Evolutionary conservation across 2,797 vertebrate genomes (phyloP), one percentile per base, ranked within the genome.

Genomic region (Chloroceryle amazona): DNA sequence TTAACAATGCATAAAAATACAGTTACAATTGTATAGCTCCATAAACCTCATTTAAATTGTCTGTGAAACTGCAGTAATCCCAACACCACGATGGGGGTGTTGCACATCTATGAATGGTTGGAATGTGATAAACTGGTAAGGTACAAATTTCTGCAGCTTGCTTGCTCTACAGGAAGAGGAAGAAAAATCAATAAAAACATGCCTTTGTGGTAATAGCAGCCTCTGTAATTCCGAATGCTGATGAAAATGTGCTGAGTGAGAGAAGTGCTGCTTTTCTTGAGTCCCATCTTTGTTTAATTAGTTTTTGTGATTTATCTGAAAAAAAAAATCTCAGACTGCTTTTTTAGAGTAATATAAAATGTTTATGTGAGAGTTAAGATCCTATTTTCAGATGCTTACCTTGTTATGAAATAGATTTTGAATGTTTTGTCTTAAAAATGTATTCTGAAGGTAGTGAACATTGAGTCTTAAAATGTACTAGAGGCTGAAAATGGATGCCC

Each of bases 401-500:
- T 66, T 66, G 51, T 55, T 54, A 57, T 22, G 3, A 52, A 79
- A 60, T 62, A 72, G 46, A 26, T 55, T 58, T 86, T 58, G 35
- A 23, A 92, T 76, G 52, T 54, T 96, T 86, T 93, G 65, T 86
- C 54, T 95, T 79, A 80, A 91, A 91, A 89, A 72, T 65, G 7
- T 11, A 90, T 91, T 97, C 51, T 92, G 81, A 74, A 93, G 72
- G 35, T 57, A 93, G 42, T 78, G 81, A 61, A 51, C 57, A 78
- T 4, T 75, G 44, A 81, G 55, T n/a, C 26, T 90, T 83, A 78
- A 84, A 88, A 54, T 35, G 58, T 42, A 73, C 23, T 35, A 11
- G 42, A 29, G 20, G 21, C 21, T 86, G 39, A 89, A 51, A 76
- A 88, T 78, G 37, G 44, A 93, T 81, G 39, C 22, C 37, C 44